Conservation (phyloP, 1,140 invertebrate species). For the Trinorchestia longiramus region DNA sequence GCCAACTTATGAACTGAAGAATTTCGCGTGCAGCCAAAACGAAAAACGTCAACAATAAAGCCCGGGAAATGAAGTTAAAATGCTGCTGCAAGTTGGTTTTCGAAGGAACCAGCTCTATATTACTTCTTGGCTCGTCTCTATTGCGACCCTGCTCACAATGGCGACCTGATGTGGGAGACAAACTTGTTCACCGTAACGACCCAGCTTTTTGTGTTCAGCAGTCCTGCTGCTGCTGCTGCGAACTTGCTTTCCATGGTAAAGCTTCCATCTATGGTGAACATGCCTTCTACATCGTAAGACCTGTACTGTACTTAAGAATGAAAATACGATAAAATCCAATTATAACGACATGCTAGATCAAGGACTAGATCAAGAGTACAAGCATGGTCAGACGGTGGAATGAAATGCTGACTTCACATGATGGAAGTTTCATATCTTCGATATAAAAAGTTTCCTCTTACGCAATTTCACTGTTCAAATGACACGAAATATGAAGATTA, state of each 20-base stretch:
- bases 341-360: background rate
- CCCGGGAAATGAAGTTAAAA: background rate
- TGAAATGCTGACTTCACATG: background rate
- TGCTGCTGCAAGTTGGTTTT: background rate
- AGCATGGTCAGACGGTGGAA: background rate
- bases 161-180: background rate
- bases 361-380: background rate
- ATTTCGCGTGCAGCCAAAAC: no score
- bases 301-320: background rate
- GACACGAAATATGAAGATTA: background rate
- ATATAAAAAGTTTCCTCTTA: background rate
- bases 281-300: background rate
- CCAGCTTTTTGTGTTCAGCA: background rate
- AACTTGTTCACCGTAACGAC: background rate
- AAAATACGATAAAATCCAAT: background rate
- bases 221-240: background rate
- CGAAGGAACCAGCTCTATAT: background rate
- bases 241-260: background rate
- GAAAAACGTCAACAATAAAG: no score
- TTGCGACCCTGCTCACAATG: background rate
- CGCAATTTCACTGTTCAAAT: background rate
- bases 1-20: no score
- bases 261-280: background rate
- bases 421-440: background rate
- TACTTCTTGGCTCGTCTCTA: background rate